Evolutionary conservation across 2,888 invertebrate genomes (phyloP).

Genomic region (Lysandra coridon): DNA sequence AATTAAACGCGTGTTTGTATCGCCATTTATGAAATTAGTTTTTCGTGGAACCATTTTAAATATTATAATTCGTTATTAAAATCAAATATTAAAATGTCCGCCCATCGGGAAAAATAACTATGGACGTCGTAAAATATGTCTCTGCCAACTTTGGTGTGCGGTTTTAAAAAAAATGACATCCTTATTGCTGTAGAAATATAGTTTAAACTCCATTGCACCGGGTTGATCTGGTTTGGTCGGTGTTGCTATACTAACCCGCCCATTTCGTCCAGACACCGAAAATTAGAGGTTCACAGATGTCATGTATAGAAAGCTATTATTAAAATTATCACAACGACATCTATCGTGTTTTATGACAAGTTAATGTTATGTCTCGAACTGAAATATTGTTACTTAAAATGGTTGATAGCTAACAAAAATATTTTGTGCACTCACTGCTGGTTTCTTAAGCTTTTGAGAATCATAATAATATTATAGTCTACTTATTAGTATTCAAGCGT

Average conservation of each 20-base stretch:
- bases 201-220: constrained; percentile 37
- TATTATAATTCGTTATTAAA: constrained; percentile 47
- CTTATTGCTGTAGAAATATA: constrained; percentile 30
- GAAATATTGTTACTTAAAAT: constrained; percentile 23
- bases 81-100: constrained; percentile 55
- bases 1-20: constrained; percentile 25
- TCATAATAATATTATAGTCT: too few species aligned
- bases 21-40: constrained; percentile 27
- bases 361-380: constrained; percentile 28
- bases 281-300: constrained; percentile 65
- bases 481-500: too few species aligned
- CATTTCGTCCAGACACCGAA: constrained; percentile 50
- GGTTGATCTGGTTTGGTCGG: background rate
- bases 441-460: too few species aligned
- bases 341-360: constrained; percentile 39
- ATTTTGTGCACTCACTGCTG: background rate
- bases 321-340: constrained; percentile 52
- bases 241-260: constrained; percentile 46
- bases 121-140: constrained; percentile 55
- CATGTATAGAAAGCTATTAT: constrained; percentile 59
- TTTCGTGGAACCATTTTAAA: constrained; percentile 37
- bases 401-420: background rate
- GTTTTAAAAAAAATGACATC: constrained; percentile 2
- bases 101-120: constrained; percentile 57
- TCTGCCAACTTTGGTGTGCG: constrained; percentile 42